Conservation (phyloP, 2,888 invertebrate species). For the Aporophyla nigra region DNA sequence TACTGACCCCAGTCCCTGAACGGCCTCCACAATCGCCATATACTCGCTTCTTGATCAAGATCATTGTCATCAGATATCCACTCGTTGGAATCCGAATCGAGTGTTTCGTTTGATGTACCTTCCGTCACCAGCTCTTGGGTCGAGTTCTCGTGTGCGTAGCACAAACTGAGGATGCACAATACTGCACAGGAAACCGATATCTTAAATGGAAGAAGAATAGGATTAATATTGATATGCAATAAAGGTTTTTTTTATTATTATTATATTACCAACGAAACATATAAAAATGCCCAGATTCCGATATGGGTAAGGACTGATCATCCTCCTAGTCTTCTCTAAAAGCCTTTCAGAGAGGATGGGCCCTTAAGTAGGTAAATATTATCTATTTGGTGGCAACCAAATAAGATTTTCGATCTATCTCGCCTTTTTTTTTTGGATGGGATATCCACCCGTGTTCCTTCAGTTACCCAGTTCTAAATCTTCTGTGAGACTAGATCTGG, state of each 20-base stretch:
- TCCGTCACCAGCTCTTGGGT: constrained; percentile 63
- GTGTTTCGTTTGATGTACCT: constrained; percentile 70
- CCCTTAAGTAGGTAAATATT: not conserved
- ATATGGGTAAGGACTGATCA: not conserved
- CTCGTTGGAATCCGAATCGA: constrained; percentile 65
- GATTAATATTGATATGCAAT: not conserved
- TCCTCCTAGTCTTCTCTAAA: not conserved
- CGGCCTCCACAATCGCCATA: constrained; percentile 78
- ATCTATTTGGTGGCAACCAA: not conserved
- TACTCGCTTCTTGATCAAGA: constrained; percentile 70
- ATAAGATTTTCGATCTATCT: not conserved
- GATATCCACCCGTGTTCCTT: no score
- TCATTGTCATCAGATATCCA: constrained; percentile 67
- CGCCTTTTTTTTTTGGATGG: no score
- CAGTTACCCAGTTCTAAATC: not conserved
- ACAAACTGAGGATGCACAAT: constrained; percentile 72
- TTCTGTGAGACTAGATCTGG: not conserved
- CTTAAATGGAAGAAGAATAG: constrained; percentile 64
- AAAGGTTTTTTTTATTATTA: no score
- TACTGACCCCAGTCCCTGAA: constrained; percentile 81
- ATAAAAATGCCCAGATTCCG: not conserved
- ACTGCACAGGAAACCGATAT: constrained; percentile 72
- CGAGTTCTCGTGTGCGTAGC: constrained; percentile 71
- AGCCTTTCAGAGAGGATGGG: not conserved
- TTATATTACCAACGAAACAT: not conserved